phyloP scores from a whole-genome alignment of 2,113 vertebrate species.

The Sander vitreus region DNA sequence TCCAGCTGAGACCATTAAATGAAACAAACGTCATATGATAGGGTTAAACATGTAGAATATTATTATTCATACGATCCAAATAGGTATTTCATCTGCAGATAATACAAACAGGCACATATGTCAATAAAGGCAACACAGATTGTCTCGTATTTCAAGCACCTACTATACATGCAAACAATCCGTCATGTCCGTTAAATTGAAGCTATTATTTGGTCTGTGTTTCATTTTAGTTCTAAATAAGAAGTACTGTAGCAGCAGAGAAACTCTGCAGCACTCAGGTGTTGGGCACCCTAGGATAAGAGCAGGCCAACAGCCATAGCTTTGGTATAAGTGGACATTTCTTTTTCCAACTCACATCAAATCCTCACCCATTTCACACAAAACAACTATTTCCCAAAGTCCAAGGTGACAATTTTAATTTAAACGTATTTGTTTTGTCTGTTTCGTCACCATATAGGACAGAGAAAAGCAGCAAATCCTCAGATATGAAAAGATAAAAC shows the following conservation, averaged over 20 bases:
- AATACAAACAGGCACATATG: constrained; percentile 50
- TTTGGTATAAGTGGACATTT: neutral
- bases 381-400: neutral
- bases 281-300: neutral
- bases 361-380: neutral
- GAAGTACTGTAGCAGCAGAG: neutral
- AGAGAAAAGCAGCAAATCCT: neutral
- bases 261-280: neutral
- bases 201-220: constrained; percentile 3
- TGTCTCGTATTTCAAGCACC: constrained; percentile 28
- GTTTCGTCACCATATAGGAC: neutral
- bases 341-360: neutral
- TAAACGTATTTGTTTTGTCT: neutral
- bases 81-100: constrained; percentile 71
- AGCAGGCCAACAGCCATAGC: neutral
- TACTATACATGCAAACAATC: constrained; percentile 10
- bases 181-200: constrained; percentile 14
- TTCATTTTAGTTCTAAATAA: constrained; percentile 15
- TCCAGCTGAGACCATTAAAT: constrained; percentile 77
- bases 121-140: constrained; percentile 51
- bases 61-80: constrained; percentile 74
- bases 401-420: neutral
- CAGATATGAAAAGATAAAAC: neutral
- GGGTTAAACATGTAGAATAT: constrained; percentile 74
- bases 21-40: constrained; percentile 74